Conservation (phyloP, 2,888 invertebrate species). For the Oscheius sp. region DNA sequence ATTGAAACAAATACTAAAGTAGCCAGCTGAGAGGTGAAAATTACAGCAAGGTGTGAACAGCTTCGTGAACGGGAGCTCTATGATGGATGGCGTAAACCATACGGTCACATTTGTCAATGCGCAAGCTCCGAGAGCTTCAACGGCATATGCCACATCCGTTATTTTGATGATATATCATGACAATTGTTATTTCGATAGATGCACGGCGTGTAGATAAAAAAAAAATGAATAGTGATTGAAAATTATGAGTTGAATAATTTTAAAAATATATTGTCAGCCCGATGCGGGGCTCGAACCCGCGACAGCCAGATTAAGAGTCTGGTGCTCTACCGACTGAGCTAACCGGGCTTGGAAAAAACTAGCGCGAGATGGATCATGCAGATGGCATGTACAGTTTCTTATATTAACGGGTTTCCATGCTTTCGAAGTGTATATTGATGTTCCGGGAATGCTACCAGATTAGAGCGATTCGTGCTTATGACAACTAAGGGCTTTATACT, state of each 20-base stretch:
- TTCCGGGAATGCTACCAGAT: no score
- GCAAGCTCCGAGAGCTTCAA: not conserved
- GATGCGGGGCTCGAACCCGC: slow-evolving; percentile 69
- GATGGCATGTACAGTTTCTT: no score
- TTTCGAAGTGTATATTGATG: no score
- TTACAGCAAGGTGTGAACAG: slow-evolving; percentile 29
- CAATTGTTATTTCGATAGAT: no score
- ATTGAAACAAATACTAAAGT: not conserved
- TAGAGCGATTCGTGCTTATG: no score
- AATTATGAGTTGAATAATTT: no score
- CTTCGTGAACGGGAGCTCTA: slow-evolving; percentile 6
- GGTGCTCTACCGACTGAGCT: slow-evolving; percentile 70
- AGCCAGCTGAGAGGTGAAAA: not conserved
- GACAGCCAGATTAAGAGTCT: slow-evolving; percentile 69
- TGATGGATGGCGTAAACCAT: slow-evolving; percentile 28
- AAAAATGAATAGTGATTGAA: no score
- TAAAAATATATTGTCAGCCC: slow-evolving; percentile 57
- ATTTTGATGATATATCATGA: not conserved
- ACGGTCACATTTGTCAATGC: slow-evolving; percentile 24
- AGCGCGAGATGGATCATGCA: no score
- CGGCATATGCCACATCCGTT: not conserved
- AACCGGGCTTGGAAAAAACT: no score
- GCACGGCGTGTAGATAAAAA: no score
- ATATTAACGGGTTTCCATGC: no score
- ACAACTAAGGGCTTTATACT: not conserved